Conservation (phyloP, 53 echinoderm and acorn worm species). For the Actinopyga echinites region DNA sequence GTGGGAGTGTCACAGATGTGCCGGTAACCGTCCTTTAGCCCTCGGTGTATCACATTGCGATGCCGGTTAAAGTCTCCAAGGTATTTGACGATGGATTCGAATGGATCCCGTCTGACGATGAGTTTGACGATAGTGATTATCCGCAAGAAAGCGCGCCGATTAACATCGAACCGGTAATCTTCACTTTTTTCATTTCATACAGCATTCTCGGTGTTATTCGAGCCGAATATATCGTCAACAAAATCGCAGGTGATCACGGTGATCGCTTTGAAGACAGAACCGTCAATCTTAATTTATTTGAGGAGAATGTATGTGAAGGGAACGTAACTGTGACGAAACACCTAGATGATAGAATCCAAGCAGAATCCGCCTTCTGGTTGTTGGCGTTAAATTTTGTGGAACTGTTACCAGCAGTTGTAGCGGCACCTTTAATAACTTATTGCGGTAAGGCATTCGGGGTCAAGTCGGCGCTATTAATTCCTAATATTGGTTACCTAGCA, state of each 20-base stretch:
- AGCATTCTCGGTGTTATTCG: conserved; percentile 70
- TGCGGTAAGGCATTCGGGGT: conserved; percentile 71
- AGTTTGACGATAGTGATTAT: conserved; percentile 9
- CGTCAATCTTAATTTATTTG: background rate
- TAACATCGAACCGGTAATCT: conserved; percentile 76
- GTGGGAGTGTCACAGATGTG: too few species aligned
- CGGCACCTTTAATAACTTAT: conserved; percentile 61
- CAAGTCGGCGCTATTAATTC: conserved; percentile 70
- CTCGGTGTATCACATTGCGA: background rate
- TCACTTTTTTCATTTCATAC: conserved; percentile 70
- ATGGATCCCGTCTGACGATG: conserved; percentile 31
- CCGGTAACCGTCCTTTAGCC: too few species aligned
- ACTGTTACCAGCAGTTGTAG: conserved; percentile 62
- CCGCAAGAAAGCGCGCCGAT: background rate
- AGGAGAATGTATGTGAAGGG: background rate
- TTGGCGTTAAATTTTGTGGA: conserved; percentile 50
- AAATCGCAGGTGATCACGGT: conserved; percentile 42
- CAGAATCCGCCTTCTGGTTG: conserved; percentile 63
- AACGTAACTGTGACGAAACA: conserved; percentile 18
- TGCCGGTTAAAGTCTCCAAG: conserved; percentile 41
- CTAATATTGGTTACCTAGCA: conserved; percentile 65
- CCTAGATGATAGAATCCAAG: conserved; percentile 59
- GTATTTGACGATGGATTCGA: conserved; percentile 34
- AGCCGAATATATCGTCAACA: conserved; percentile 67
- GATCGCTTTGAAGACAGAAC: conserved; percentile 27